These are phyloP conservation scores for Noctua fimbriata DNA, from an alignment of 2,888 invertebrate genomes.

Conservation along the genomic window DNA sequence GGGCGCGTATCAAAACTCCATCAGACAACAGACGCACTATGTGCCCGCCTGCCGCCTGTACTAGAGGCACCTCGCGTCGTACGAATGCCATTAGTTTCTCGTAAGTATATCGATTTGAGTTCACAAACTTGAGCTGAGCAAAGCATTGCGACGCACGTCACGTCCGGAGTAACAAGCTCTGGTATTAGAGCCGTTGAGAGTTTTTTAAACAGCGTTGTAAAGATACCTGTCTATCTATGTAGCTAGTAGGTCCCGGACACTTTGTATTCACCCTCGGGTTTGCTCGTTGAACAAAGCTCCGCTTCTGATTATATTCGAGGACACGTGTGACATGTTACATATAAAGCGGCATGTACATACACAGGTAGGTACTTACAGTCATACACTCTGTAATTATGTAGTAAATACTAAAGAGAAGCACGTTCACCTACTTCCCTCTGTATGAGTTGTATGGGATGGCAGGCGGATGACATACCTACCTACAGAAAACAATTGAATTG, in stretches of 20 bases:
- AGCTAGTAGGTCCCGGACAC: slow-evolving; percentile 6
- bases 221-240: slow-evolving; percentile 38
- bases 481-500: slow-evolving; percentile 34
- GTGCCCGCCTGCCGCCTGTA: background rate
- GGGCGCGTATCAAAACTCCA: slow-evolving; percentile 64
- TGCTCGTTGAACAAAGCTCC: slow-evolving; percentile 42
- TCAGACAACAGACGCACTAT: slow-evolving; percentile 55
- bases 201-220: slow-evolving; percentile 35
- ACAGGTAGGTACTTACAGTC: background rate
- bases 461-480: slow-evolving; percentile 41
- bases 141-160: slow-evolving; percentile 47
- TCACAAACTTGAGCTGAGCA: slow-evolving; percentile 25
- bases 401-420: background rate
- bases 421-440: slow-evolving; percentile 33
- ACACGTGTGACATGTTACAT: slow-evolving; percentile 37
- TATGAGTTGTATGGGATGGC: background rate
- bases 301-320: slow-evolving; percentile 37
- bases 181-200: slow-evolving; percentile 38
- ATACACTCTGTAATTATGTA: background rate
- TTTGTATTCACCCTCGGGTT: slow-evolving; percentile 51
- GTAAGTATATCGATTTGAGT: slow-evolving; percentile 49
- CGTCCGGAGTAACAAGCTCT: slow-evolving; percentile 54
- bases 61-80: slow-evolving; percentile 22
- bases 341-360: slow-evolving; percentile 1
- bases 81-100: slow-evolving; percentile 50